Conservation (phyloP, 30 jellyfish, hydroid and myxozoan genomes). For the Aurelia coerulea region DNA sequence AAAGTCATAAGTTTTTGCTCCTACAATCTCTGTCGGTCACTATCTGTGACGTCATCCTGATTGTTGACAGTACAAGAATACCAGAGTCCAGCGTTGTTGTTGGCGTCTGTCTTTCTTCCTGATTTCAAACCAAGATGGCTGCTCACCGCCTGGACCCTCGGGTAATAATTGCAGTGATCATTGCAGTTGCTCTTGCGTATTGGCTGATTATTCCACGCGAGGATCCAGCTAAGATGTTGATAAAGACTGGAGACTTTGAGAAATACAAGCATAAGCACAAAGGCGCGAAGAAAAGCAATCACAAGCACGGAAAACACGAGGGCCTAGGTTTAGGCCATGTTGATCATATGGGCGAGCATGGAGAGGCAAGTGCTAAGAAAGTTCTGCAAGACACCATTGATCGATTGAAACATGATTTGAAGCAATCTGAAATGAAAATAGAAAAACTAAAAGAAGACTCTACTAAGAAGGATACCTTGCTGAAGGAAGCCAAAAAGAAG, state of each 20-base stretch:
- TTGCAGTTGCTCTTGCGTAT: slow-evolving; percentile 72
- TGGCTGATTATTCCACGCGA: slow-evolving; percentile 74
- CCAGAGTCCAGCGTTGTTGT: too few relatives aligned
- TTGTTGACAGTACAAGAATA: too few relatives aligned
- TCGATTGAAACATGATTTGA: slow-evolving; percentile 8
- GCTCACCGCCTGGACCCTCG: slow-evolving; percentile 47
- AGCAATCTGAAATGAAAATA: neutral
- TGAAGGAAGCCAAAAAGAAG: slow-evolving; percentile 6
- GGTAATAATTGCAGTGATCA: slow-evolving; percentile 18
- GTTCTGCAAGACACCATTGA: slow-evolving; percentile 11
- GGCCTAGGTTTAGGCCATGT: slow-evolving; percentile 63
- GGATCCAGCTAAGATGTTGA: neutral
- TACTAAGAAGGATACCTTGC: neutral
- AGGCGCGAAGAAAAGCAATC: neutral
- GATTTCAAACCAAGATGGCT: too few relatives aligned
- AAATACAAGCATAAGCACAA: neutral
- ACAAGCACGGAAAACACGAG: slow-evolving; percentile 17
- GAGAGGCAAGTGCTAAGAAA: neutral
- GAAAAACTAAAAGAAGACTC: slow-evolving; percentile 32
- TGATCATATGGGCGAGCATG: slow-evolving; percentile 38
- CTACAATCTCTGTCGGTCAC: too few relatives aligned
- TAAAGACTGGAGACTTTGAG: neutral
- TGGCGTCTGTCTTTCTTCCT: too few relatives aligned
- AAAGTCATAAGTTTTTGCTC: too few relatives aligned
- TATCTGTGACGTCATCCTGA: too few relatives aligned